phyloP scores from a whole-genome alignment of 2,113 vertebrate species.

The Periophthalmodon schlosseri region DNA sequence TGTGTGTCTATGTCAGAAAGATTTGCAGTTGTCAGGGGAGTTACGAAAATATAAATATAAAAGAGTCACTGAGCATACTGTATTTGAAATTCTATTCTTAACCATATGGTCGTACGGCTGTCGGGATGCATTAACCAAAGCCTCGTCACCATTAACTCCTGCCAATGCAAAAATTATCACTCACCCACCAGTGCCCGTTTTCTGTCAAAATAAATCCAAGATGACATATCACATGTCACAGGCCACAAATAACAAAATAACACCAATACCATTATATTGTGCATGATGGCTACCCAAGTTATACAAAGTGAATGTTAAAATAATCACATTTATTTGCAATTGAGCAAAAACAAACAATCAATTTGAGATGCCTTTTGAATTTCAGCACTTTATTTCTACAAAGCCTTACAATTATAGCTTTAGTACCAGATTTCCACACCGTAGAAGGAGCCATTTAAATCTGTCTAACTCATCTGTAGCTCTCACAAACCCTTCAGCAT shows the following conservation, averaged over 20 bases:
- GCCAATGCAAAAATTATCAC: slow-evolving; percentile 4
- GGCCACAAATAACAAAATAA: background rate
- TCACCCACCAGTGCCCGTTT: background rate
- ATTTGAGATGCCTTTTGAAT: background rate
- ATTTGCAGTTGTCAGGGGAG: background rate
- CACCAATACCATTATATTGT: background rate
- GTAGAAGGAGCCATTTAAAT: background rate
- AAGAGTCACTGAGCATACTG: background rate
- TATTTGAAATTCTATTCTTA: background rate
- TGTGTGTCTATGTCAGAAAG: background rate
- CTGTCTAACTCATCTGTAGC: no score
- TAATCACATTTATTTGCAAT: background rate
- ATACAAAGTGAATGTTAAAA: background rate
- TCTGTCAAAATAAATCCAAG: slow-evolving; percentile 6
- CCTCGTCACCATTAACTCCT: background rate
- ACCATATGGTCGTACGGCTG: background rate
- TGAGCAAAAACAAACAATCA: background rate
- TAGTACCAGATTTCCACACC: no score
- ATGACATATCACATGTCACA: background rate
- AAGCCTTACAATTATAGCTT: background rate
- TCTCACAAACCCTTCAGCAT: no score
- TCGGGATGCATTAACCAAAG: slow-evolving; percentile 3
- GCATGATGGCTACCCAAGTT: background rate
- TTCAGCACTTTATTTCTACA: background rate
- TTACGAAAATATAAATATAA: background rate